These are phyloP conservation scores for Hyposmocoma kahamanoa DNA, from an alignment of 1,140 invertebrate species.

Conservation along the genomic window DNA sequence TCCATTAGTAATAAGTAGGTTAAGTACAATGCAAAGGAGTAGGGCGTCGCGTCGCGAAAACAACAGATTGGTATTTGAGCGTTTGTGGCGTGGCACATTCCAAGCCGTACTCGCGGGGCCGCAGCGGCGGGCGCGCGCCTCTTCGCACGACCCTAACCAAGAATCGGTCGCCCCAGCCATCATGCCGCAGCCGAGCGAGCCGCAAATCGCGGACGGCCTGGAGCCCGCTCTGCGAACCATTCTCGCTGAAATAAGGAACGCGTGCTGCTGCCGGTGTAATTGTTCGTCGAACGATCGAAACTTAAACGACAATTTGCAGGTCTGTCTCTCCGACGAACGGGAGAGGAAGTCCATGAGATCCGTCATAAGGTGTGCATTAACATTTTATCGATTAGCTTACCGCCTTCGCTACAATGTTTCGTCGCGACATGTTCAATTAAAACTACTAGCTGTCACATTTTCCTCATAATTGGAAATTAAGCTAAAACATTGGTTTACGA, in stretches of 20 bases:
- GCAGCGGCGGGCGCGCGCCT: constrained; percentile 46
- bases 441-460: too few species aligned
- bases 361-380: constrained; percentile 75
- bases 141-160: constrained; percentile 73
- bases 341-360: constrained; percentile 75
- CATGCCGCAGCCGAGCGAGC: constrained; percentile 23
- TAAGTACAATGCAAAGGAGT: constrained; percentile 55
- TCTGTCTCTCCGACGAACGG: constrained; percentile 69
- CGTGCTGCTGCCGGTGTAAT: constrained; percentile 62
- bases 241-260: constrained; percentile 45
- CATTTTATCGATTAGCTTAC: constrained; percentile 36
- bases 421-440: too few species aligned
- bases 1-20: constrained; percentile 60
- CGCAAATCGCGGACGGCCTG: constrained; percentile 34
- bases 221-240: constrained; percentile 62
- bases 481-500: too few species aligned
- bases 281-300: constrained; percentile 39
- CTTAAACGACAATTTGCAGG: constrained; percentile 71
- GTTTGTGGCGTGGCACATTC: constrained; percentile 77
- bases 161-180: constrained; percentile 30
- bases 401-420: constrained; percentile 7
- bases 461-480: too few species aligned
- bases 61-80: constrained; percentile 76
- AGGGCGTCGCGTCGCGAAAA: constrained; percentile 65
- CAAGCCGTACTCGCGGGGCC: constrained; percentile 65